These are phyloP conservation scores for Scaptomyza flava DNA, from an alignment of 2,888 invertebrate species.

Conservation along the genomic window DNA sequence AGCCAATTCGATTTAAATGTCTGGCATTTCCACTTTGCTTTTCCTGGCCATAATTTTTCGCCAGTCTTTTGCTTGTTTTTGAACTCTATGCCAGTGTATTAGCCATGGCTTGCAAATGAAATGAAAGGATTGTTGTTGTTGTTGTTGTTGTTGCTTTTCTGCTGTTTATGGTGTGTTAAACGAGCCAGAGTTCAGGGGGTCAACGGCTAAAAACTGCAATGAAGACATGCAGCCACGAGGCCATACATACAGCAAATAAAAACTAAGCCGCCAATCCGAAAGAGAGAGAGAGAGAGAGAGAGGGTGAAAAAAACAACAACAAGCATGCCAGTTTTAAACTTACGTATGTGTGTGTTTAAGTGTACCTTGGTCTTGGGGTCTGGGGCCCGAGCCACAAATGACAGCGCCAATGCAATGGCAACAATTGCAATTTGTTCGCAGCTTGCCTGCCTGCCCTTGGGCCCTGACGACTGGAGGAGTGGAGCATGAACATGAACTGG, in stretches of 20 bases:
- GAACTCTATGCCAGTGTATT: slow-evolving; percentile 24
- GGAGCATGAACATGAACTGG: slow-evolving; percentile 32
- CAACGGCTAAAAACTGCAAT: slow-evolving; percentile 61
- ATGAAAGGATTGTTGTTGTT: slow-evolving; percentile 30
- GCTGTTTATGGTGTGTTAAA: slow-evolving; percentile 72
- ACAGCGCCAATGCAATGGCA: slow-evolving; percentile 81
- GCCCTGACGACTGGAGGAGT: slow-evolving; percentile 35
- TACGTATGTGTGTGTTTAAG: slow-evolving; percentile 6
- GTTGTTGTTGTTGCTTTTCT: slow-evolving; percentile 28
- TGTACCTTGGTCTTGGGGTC: slow-evolving; percentile 23
- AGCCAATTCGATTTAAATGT: slow-evolving; percentile 81
- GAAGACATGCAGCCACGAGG: slow-evolving; percentile 61
- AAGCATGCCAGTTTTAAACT: slow-evolving; percentile 4
- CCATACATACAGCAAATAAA: slow-evolving; percentile 41
- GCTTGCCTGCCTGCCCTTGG: slow-evolving; percentile 62
- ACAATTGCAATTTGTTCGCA: slow-evolving; percentile 85
- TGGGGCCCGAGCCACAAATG: slow-evolving; percentile 77
- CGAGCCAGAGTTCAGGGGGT: slow-evolving; percentile 70
- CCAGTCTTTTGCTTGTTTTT: slow-evolving; percentile 25
- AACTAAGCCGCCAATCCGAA: slow-evolving; percentile 54
- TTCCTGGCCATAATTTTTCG: slow-evolving; percentile 74
- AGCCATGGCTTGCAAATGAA: slow-evolving; percentile 42
- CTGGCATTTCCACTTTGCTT: slow-evolving; percentile 73
- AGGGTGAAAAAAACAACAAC: slow-evolving; percentile 12
- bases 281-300: slow-evolving; percentile 7